phyloP scores from a whole-genome alignment of 2,888 invertebrate species.

The Pheosia gnoma region DNA sequence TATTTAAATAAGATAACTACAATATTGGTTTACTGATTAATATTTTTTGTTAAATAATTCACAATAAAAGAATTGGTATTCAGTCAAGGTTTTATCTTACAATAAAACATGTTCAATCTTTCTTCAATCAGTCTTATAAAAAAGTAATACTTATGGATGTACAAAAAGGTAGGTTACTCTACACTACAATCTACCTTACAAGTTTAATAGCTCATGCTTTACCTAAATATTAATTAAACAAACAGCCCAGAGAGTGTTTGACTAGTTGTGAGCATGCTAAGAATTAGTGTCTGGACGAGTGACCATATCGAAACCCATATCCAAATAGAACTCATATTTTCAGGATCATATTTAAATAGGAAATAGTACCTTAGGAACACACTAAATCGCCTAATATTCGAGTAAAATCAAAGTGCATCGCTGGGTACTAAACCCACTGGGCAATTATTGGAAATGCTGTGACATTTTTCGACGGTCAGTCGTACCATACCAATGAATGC shows the following conservation, averaged over 20 bases:
- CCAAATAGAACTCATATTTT: not conserved
- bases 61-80: no score
- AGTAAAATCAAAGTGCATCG: not conserved
- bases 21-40: no score
- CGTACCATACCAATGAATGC: slow-evolving; percentile 18
- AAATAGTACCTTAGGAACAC: not conserved
- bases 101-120: not conserved
- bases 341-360: not conserved
- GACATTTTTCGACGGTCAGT: not conserved
- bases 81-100: not conserved
- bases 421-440: not conserved
- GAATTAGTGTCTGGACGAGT: no score
- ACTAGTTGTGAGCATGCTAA: no score
- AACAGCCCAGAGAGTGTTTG: no score
- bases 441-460: not conserved
- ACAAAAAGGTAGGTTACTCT: not conserved
- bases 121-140: not conserved
- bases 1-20: no score
- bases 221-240: no score
- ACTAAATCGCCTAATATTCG: not conserved
- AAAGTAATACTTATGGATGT: not conserved
- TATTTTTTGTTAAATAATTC: not conserved
- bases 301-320: not conserved
- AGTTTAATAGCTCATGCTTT: no score
- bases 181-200: no score